Conservation (phyloP, 2,113 vertebrate genomes). For the Piprites chloris region DNA sequence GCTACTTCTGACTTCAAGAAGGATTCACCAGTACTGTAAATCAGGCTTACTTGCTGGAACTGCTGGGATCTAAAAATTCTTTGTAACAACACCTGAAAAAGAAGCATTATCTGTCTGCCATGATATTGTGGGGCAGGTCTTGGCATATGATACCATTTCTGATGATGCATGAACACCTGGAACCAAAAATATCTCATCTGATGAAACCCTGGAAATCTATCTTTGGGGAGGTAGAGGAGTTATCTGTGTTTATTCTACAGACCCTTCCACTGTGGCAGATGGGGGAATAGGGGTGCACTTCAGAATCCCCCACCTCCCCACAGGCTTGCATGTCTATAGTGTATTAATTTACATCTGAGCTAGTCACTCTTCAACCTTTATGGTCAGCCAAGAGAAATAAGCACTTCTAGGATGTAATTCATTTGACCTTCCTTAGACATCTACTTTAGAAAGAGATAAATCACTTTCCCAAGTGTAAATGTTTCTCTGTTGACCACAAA, state of each 20-base stretch:
- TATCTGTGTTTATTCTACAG: background rate
- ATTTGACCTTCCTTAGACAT: slow-evolving; percentile 34
- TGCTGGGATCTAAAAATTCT: background rate
- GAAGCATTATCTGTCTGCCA: background rate
- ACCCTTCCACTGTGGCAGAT: background rate
- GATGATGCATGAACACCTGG: background rate
- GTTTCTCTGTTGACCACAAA: background rate
- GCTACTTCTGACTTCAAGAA: background rate
- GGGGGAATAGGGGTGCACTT: background rate
- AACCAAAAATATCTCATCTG: background rate
- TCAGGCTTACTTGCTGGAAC: background rate
- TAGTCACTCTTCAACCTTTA: slow-evolving; percentile 7
- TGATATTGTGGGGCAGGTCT: background rate
- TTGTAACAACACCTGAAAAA: background rate
- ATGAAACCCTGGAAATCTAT: background rate
- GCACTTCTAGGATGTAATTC: slow-evolving; percentile 19
- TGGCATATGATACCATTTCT: background rate
- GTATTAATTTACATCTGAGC: slow-evolving; percentile 18
- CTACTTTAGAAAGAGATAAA: slow-evolving; percentile 35
- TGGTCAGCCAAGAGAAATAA: slow-evolving; percentile 1
- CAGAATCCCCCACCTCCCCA: background rate
- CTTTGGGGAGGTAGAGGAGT: background rate
- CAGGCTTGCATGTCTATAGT: background rate
- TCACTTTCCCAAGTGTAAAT: background rate
- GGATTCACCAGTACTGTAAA: background rate